Base-by-base conservation (phyloP, 2,113 vertebrate species). In the Petroica traversi region DNA sequence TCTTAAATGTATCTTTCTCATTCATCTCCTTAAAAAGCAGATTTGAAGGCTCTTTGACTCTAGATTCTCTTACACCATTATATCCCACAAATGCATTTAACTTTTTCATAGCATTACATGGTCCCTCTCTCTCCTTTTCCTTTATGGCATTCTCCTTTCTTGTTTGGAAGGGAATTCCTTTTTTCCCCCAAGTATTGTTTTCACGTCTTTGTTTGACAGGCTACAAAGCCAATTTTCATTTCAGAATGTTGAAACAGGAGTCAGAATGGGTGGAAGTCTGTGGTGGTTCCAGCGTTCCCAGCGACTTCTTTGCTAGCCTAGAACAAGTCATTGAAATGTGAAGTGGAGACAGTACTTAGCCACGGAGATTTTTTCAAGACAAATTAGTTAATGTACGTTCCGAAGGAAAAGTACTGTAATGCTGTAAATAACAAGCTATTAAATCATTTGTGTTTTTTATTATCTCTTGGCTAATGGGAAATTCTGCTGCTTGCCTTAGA, bases 341-440 rank as follows among this genome's bases (percentile, higher is more conserved):
- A 95, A 90, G 71, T 58, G 62, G 52, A 91, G 69, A 41, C 62
- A 64, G 63, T 92, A 54, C 69, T 92, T 89, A 85, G 54, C 61
- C 46, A 41, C 48, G 67, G 89, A 93, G 52, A 67, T 66, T 63
- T 89, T 91, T 86, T 76, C 38, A 74, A 51, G 83, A 67, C 52
- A 67, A 89, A 95, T 80, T 83, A 85, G 79, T 93, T 92, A 88
- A 82, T 55, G 67, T 76, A 66, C 18, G 4, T 76, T 82, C 71
- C 83, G 80, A 92, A 91, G 61, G 69, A 72, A 66, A 92, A 88
- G 49, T 67, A 57, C 28, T 73, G 34, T 89, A 87, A 91, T 85
- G 57, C 20, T 80, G 77, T 93, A 91, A 93, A 96, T 84, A 75
- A 38, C 46, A 91, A 93, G 29, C 57, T 71, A 38, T 88, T 80